These are phyloP conservation scores for Helicoverpa assulta DNA, from an alignment of 2,888 invertebrate species.

Conservation along the genomic window DNA sequence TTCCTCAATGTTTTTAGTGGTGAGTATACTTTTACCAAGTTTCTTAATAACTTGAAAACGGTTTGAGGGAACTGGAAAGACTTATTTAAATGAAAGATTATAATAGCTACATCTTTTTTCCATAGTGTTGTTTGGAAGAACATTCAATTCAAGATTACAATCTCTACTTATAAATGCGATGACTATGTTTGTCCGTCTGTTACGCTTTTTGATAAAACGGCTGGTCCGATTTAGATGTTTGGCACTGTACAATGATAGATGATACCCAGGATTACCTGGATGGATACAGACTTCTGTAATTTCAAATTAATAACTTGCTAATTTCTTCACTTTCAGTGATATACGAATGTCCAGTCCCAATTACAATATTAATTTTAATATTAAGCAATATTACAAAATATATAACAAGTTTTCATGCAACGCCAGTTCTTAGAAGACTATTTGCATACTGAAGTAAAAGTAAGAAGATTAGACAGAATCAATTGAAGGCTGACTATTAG, in stretches of 20 bases:
- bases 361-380: slow-evolving; percentile 68
- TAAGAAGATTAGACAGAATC: neutral
- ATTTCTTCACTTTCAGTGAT: slow-evolving; percentile 84
- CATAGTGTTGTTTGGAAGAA: too few relatives aligned
- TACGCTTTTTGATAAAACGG: neutral
- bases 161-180: too few relatives aligned
- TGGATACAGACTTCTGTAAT: neutral
- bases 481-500: slow-evolving; percentile 3
- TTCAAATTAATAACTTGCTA: neutral
- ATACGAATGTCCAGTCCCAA: slow-evolving; percentile 82
- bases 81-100: too few relatives aligned
- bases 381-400: slow-evolving; percentile 71
- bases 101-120: too few relatives aligned
- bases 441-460: slow-evolving; percentile 58
- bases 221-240: neutral
- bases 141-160: too few relatives aligned
- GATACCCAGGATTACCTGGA: neutral
- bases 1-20: slow-evolving; percentile 92
- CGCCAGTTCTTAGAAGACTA: slow-evolving; percentile 72
- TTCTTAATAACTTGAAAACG: too few relatives aligned
- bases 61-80: too few relatives aligned
- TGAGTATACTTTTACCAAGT: slow-evolving; percentile 66
- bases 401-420: slow-evolving; percentile 73
- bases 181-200: neutral
- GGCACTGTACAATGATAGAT: too few relatives aligned